These are phyloP conservation scores for Patiria miniata DNA, from an alignment of 35 echinoderm and acorn worm species.

Conservation along the genomic window DNA sequence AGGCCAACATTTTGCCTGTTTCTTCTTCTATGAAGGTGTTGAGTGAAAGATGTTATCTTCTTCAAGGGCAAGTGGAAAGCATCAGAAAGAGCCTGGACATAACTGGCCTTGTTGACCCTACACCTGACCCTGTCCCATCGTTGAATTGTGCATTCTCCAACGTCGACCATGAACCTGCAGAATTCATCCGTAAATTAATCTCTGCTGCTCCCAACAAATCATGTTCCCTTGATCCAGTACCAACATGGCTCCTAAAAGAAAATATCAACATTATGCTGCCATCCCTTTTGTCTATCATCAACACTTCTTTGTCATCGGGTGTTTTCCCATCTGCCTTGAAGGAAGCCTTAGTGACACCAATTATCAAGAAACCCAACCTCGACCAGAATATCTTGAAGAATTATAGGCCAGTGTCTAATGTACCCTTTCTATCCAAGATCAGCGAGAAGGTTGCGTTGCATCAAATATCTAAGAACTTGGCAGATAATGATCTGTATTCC, in stretches of 20 bases:
- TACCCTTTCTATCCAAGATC: slow-evolving; percentile 34
- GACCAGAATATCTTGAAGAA: slow-evolving; percentile 45
- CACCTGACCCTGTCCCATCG: not conserved
- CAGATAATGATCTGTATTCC: not conserved
- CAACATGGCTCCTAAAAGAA: slow-evolving; percentile 59
- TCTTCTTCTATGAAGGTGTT: not conserved
- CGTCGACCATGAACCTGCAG: not conserved
- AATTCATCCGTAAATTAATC: slow-evolving; percentile 2
- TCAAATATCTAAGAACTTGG: not conserved
- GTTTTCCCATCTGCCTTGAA: slow-evolving; percentile 6
- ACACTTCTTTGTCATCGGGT: slow-evolving; percentile 21
- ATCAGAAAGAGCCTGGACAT: not conserved
- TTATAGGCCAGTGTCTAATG: slow-evolving; percentile 58
- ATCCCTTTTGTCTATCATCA: slow-evolving; percentile 48
- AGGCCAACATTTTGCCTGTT: fast-evolving
- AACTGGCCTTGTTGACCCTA: not conserved
- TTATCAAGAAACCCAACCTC: slow-evolving; percentile 46
- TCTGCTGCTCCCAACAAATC: slow-evolving; percentile 29
- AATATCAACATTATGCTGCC: slow-evolving; percentile 9
- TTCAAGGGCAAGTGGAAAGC: not conserved
- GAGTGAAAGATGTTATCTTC: not conserved
- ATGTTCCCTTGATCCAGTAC: slow-evolving; percentile 48
- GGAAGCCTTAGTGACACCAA: slow-evolving; percentile 39
- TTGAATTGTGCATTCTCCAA: not conserved
- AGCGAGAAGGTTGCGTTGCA: slow-evolving; percentile 34